These are phyloP conservation scores for Merodon equestris DNA, from an alignment of 2,888 invertebrate genomes.

Conservation along the genomic window DNA sequence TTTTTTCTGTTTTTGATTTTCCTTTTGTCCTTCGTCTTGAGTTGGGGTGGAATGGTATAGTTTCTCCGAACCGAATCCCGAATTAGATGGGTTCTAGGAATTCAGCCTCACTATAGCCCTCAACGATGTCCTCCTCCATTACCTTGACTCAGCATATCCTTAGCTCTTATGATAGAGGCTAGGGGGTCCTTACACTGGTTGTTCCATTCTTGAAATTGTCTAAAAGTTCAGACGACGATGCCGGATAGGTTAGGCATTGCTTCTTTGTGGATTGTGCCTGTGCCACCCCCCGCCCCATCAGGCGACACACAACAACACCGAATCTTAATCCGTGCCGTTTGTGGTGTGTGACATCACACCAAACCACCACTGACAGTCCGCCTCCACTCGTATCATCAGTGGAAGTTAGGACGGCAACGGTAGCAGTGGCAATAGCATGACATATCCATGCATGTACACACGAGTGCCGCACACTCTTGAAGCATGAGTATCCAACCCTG, in stretches of 20 bases:
- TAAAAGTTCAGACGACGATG: slow-evolving; percentile 27
- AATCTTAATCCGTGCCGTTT: too few species aligned
- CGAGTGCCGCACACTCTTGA: slow-evolving; percentile 41
- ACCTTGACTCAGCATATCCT: not conserved
- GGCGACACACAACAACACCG: slow-evolving; percentile 5
- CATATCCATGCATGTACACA: too few species aligned
- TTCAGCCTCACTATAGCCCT: too few species aligned
- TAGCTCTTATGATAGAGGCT: too few species aligned
- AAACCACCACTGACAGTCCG: not conserved
- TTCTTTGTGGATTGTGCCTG: slow-evolving; percentile 13
- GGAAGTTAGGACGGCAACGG: slow-evolving; percentile 7
- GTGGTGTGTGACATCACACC: too few species aligned
- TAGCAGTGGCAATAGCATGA: slow-evolving; percentile 12
- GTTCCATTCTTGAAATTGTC: slow-evolving; percentile 32
- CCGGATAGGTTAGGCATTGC: slow-evolving; percentile 1
- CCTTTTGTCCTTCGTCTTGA: not conserved
- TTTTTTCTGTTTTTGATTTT: not conserved
- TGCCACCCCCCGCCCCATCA: not conserved
- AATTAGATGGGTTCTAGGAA: too few species aligned
- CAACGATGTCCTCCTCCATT: too few species aligned
- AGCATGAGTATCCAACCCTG: slow-evolving; percentile 44
- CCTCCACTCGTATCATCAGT: too few species aligned
- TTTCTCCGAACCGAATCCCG: too few species aligned
- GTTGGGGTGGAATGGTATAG: not conserved
- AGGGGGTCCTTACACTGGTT: not conserved